Base-by-base conservation (phyloP, 2,888 invertebrate genomes). In the Scaptomyza tumidula region DNA sequence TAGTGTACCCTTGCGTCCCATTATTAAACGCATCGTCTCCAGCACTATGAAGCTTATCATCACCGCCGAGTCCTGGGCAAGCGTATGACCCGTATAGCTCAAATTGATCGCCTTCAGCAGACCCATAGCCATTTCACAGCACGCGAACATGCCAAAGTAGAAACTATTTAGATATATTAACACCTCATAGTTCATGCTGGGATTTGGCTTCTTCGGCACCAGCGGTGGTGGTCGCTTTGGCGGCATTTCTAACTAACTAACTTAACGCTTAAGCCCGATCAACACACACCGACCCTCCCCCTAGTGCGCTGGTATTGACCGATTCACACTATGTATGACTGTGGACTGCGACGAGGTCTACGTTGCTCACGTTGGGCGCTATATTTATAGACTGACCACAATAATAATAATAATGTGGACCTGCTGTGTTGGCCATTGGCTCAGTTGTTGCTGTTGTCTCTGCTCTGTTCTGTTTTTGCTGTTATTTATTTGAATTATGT, bases 91-190 rank as follows among this genome's bases (percentile, higher is more conserved):
- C 4, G 96, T 96, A 88, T 97, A 96, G 52, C 96, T 95, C 49
- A 98, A 94, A 92, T 96, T 96, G 69, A 96, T 94, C 53, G 95
- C 95, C 92, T 97, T 97, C 76, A 97, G 94, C 73, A 96, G 93
- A 67, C 95, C 95, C 94, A 97, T 96, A 50, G 95, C 95, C 76
- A 96, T 93, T 93, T 97, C 97, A 91, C 96, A 96, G 56, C 96
- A 94, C 41, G 96, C 95, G 92, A 97, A 97, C 95, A 97, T 95
- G 73, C 96, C 96, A 90, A 97, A 96, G 92, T 97, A 97, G 92
- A 96, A 96, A 44, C 96, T 96, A 92, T 97, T 97, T 69, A 97
- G 92, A 91, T 97, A 97, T 82, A 97, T 94, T 37, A 97, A 92
- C 91, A 97, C 96, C 93, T 97, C 96, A 88, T 96, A 97, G 7